Conservation (phyloP, 2,797 vertebrate genomes). For the Knipowitschia caucasica region DNA sequence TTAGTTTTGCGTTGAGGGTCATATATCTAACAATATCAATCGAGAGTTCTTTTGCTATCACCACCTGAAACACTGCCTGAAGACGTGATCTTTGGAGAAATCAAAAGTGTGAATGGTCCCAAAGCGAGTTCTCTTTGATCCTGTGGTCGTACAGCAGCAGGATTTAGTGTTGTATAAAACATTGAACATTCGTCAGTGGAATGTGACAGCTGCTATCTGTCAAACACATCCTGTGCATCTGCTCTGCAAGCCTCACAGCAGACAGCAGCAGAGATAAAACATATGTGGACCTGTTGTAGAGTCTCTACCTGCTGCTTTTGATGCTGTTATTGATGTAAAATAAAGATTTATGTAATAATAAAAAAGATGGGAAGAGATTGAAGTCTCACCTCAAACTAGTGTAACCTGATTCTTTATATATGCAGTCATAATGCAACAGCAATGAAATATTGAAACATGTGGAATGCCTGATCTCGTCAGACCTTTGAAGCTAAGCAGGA, state of each 20-base stretch:
- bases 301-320: slow-evolving; percentile 21
- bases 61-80: slow-evolving; percentile 4
- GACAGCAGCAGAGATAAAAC: slow-evolving; percentile 16
- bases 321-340: slow-evolving; percentile 1
- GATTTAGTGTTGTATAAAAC: slow-evolving; percentile 19
- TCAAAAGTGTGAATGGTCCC: slow-evolving; percentile 13
- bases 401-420: too few species aligned
- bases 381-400: too few species aligned
- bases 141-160: slow-evolving; percentile 3
- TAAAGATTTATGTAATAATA: slow-evolving; percentile 26
- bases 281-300: slow-evolving; percentile 5
- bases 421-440: too few species aligned
- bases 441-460: too few species aligned
- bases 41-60: too few species aligned
- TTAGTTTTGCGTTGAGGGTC: too few species aligned
- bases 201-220: slow-evolving; percentile 34
- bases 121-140: slow-evolving; percentile 8
- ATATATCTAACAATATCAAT: too few species aligned
- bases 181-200: slow-evolving; percentile 12
- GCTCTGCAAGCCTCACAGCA: slow-evolving; percentile 5
- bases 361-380: neutral
- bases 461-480: too few species aligned
- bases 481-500: too few species aligned
- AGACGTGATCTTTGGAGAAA: slow-evolving; percentile 23
- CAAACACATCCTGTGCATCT: slow-evolving; percentile 13